Percentiles rank a stretch among this genome's conserved stretches.
These are phyloP conservation scores for Danio albolineatus DNA, from an alignment of 2,797 vertebrate genomes.

Conservation along the genomic window DNA sequence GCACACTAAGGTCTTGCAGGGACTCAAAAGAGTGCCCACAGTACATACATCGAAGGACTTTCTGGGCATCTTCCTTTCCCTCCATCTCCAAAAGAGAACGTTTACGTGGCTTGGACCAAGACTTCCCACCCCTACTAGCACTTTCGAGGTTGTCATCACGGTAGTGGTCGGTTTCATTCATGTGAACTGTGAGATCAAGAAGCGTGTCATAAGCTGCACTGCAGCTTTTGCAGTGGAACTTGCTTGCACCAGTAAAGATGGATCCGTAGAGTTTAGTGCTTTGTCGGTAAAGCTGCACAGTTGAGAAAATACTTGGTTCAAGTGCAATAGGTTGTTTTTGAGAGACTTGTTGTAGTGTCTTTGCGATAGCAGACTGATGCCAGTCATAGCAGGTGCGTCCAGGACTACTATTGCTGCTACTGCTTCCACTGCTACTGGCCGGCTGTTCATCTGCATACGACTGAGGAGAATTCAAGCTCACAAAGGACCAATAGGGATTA, in stretches of 20 bases:
- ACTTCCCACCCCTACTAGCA: constrained; percentile 88
- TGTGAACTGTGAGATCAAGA: constrained; percentile 97
- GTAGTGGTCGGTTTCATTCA: constrained; percentile 98
- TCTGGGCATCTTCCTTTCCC: constrained; percentile 97
- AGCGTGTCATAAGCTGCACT: constrained; percentile 97
- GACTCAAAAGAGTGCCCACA: constrained; percentile 99
- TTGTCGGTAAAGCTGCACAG: constrained; percentile 96
- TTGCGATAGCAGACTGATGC: constrained; percentile 97
- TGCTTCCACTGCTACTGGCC: constrained; percentile 84
- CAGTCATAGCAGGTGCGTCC: constrained; percentile 95
- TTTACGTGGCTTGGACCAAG: constrained; percentile 98
- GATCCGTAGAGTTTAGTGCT: constrained; percentile 97
- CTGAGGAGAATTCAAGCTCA: constrained; percentile 86
- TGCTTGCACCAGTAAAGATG: constrained; percentile 98
- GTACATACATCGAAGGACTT: constrained; percentile 98
- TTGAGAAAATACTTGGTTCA: constrained; percentile 95
- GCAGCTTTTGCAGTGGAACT: constrained; percentile 98
- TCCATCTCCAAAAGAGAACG: constrained; percentile 98
- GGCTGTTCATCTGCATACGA: constrained; percentile 83
- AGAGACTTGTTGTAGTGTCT: constrained; percentile 89
- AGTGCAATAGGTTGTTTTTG: constrained; percentile 81
- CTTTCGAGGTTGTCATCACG: constrained; percentile 97
- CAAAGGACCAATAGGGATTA: constrained; percentile 94
- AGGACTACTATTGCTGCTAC: constrained; percentile 93
- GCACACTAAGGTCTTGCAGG: constrained; percentile 97